phyloP scores from a whole-genome alignment of 2,797 vertebrate genomes.

The Clarias fuscus region DNA sequence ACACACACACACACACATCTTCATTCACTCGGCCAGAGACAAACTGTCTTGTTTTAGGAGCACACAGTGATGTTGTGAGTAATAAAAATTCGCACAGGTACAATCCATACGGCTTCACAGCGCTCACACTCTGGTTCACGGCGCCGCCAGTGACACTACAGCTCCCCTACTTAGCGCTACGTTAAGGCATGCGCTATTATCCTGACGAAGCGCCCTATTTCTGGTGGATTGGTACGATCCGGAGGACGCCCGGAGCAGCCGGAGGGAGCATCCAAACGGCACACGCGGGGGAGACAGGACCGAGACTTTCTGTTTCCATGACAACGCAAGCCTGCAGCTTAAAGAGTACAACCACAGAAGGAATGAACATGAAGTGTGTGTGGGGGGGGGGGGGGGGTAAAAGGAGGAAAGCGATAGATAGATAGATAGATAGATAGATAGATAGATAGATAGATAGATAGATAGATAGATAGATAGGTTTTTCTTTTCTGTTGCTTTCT shows the following conservation, averaged over 20 bases:
- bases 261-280: conserved; percentile 30
- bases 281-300: conserved; percentile 12
- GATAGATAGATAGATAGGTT: neutral
- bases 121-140: conserved; percentile 5
- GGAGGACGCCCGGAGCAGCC: neutral
- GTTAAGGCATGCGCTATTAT: conserved; percentile 16
- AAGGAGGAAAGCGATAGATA: conserved; percentile 9
- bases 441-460: conserved; percentile 14
- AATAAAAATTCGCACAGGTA: conserved; percentile 15
- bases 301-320: conserved; percentile 56
- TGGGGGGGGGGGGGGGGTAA: neutral
- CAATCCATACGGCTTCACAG: conserved; percentile 16
- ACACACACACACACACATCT: neutral
- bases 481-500: neutral
- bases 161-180: conserved; percentile 22
- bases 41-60: neutral
- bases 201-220: neutral
- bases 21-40: conserved; percentile 16
- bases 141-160: neutral
- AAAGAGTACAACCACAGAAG: conserved; percentile 35
- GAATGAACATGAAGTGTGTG: conserved; percentile 8
- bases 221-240: conserved; percentile 39
- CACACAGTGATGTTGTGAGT: neutral
- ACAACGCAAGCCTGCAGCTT: conserved; percentile 54
- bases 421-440: neutral